Base-by-base conservation (phyloP, 92 coral and sea anemone genomes). In the Zoanthus solanderi region DNA sequence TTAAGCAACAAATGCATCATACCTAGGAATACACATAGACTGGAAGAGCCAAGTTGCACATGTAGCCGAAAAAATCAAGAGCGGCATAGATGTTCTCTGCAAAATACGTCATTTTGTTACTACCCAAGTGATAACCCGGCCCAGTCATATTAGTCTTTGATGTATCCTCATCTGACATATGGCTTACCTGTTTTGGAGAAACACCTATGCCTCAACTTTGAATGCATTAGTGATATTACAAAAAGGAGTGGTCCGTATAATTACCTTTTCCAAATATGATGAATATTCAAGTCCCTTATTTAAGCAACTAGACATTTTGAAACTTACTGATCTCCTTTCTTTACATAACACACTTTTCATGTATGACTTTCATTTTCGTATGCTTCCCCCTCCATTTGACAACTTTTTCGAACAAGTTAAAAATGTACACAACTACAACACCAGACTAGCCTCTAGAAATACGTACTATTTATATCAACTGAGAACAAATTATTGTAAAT, bases 31-130 rank as follows among this genome's bases (percentile, higher is more conserved):
- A 23, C 23, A 7, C 46, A 29, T 71, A 46, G 46, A 71, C 75
- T 71, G 75, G 75, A 71, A 71, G 46, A 71, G 75, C 23, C 23
- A 23, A 23, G 23, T 23, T 23, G 23, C 23, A 23, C 23, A 23
- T 23, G 23, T 23, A 23, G 75, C 75, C 46, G 34, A 71, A 9
- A 71, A 71, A 71, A 71, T 71, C 75, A 71, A 71, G 12, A 71
- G 75, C 9, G 46, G 75, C 46, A 71, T 29, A 71, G 75, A 45
- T 71, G 75, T 71, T 71, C 75, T 71, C 75, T 71, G 75, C n/a
- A 71, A 29, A 71, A 30, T 71, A 71, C 46, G 46, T 30, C 5
- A 71, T 71, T 23, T 23, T 23, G 23, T 23, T 23, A 23, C 23
- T 23, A 23, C 23, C 23, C 23, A 23, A 23, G 23, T 71, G 45